Evolutionary conservation across 1,140 invertebrate genomes (phyloP), one percentile per base, ranked within the genome.

Genomic region (Stegodyphus mimosarum): DNA sequence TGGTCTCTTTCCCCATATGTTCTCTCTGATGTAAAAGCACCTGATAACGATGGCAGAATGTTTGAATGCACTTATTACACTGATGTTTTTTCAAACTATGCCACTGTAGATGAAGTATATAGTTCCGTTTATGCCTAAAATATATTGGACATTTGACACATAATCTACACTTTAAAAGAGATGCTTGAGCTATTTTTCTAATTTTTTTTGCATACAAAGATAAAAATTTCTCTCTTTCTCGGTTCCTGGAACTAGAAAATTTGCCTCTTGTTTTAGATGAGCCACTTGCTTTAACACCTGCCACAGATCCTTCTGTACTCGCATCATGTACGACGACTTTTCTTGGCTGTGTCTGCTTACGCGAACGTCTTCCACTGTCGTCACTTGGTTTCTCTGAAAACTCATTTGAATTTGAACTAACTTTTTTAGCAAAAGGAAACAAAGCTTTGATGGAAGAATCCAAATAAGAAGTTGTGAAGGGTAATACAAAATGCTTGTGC

Each of bases 271-370:
- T 48, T 18, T 64, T 76, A 15, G 72, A 17, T 55, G 52, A 74
- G 4, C 52, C 64, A 52, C 11, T 48, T 51, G 75, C n/a, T 7
- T 70, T 70, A 33, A 18, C 67, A 70, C 33, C 13, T 9, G 18
- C 49, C 5, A 18, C 13, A 17, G 18, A 50, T 52, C 51, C 51
- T 50, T 52, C 64, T 49, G 53, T 6, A 33, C 52, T 11, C 17
- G 13, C 64, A 9, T 73, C 72, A 13, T 75, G 72, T 15, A 76
- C 64, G 13, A 91, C 88, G 9, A 92, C 88, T 88, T 91, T 92
- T 75, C 92, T 90, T 6, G 92, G 92, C 86, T 90, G 90, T 53
- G 89, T 90, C 86, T 92, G 91, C 80, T 92, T 92, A 13, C 91
- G 89, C 4, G 91, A 89, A 66, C 91, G 88, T 6, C 85, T 55